These are phyloP conservation scores for Parthenolecanium corni DNA, from an alignment of 2,888 invertebrate genomes.

Conservation along the genomic window DNA sequence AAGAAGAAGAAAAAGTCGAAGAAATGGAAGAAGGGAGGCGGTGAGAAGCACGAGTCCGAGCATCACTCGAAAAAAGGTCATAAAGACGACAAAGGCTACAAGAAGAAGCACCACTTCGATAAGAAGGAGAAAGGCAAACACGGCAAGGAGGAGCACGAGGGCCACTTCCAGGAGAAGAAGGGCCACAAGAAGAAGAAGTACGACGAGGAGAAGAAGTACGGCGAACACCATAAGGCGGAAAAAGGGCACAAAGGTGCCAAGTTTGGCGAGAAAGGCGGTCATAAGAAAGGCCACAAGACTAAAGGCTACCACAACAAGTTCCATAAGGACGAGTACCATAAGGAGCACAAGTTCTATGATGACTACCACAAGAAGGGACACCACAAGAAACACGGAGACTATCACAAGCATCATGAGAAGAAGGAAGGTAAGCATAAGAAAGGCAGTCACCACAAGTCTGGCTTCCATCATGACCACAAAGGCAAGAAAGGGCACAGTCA, in stretches of 20 bases:
- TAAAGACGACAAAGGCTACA: constrained; percentile 68
- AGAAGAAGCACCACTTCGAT: constrained; percentile 62
- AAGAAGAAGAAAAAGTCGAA: constrained; percentile 33
- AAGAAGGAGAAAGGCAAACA: constrained; percentile 65
- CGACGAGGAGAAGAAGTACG: constrained; percentile 52
- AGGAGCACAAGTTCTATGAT: constrained; percentile 73
- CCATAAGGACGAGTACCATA: constrained; percentile 69
- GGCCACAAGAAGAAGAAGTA: constrained; percentile 54
- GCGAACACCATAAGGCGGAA: constrained; percentile 54
- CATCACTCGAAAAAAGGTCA: constrained; percentile 60
- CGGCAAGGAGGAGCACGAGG: constrained; percentile 62
- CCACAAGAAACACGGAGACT: constrained; percentile 64
- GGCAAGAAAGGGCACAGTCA: constrained; percentile 70
- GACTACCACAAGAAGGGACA: constrained; percentile 71
- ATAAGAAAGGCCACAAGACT: constrained; percentile 64
- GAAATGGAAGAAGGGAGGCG: constrained; percentile 45
- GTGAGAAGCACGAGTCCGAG: constrained; percentile 54
- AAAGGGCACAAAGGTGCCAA: constrained; percentile 56
- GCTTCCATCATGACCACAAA: constrained; percentile 65
- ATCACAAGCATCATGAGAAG: constrained; percentile 63
- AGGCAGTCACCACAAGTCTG: constrained; percentile 65
- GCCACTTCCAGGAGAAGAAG: constrained; percentile 52
- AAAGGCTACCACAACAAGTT: constrained; percentile 68
- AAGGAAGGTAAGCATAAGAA: constrained; percentile 71
- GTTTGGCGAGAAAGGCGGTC: constrained; percentile 61